A percentile compares a stretch with the other conserved stretches of the same genome.
Conservation (phyloP, 2,888 invertebrate genomes). For the Arctia plantaginis region DNA sequence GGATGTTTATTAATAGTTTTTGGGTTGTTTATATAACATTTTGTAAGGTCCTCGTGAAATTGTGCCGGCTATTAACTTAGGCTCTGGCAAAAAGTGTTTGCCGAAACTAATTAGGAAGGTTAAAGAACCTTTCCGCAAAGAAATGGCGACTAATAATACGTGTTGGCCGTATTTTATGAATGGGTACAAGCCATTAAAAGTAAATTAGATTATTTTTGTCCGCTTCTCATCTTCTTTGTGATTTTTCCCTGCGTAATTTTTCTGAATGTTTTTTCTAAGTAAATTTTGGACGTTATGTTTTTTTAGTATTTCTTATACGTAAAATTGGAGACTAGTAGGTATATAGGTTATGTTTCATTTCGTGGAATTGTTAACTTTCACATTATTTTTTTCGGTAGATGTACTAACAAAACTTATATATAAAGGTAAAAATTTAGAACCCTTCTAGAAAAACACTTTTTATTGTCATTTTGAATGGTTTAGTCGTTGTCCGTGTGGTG, state of each 20-base stretch:
- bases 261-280: not conserved
- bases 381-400: too few relatives aligned
- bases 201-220: conserved; percentile 45
- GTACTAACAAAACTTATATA: too few relatives aligned
- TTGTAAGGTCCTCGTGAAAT: conserved; percentile 57
- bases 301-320: not conserved
- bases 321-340: not conserved
- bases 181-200: conserved; percentile 44
- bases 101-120: conserved; percentile 44
- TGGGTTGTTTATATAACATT: conserved; percentile 62
- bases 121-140: conserved; percentile 44
- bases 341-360: not conserved
- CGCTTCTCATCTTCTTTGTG: conserved; percentile 19
- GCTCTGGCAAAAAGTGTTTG: conserved; percentile 44
- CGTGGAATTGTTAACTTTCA: not conserved
- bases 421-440: too few relatives aligned
- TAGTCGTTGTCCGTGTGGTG: too few relatives aligned
- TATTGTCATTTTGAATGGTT: not conserved
- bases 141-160: conserved; percentile 50
- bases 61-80: conserved; percentile 32
- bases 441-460: too few relatives aligned
- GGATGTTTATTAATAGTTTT: conserved; percentile 64
- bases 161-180: conserved; percentile 46
- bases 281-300: not conserved
- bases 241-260: not conserved